These are phyloP conservation scores for Spongilla lacustris DNA, from an alignment of 37 sponge, comb jelly and placozoan genomes.

Conservation along the genomic window DNA sequence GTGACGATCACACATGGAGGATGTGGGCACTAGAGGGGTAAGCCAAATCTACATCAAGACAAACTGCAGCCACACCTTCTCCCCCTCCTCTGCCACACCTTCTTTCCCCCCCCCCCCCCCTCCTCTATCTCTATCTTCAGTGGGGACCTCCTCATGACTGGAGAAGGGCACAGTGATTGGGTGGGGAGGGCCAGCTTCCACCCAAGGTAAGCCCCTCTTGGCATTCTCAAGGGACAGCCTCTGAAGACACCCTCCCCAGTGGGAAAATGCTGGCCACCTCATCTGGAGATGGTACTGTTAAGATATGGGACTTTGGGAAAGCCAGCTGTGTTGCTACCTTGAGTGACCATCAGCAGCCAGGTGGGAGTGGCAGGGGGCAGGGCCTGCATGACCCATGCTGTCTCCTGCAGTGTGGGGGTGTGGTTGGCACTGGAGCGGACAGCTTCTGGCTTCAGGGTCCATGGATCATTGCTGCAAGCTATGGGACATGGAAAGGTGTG, in stretches of 20 bases:
- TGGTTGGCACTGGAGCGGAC: slow-evolving; percentile 83
- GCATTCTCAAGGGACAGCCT: too few relatives aligned
- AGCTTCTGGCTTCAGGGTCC: slow-evolving; percentile 72
- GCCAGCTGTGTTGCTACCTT: slow-evolving; percentile 68
- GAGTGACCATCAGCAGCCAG: slow-evolving; percentile 84
- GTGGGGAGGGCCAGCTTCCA: slow-evolving; percentile 66
- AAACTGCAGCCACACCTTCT: neutral
- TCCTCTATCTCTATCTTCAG: neutral
- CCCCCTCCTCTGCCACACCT: neutral
- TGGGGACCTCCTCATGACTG: slow-evolving; percentile 82
- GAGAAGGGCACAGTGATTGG: slow-evolving; percentile 94
- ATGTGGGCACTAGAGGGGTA: slow-evolving; percentile 87
- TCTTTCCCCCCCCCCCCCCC: neutral
- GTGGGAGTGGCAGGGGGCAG: slow-evolving; percentile 8
- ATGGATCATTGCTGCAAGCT: slow-evolving; percentile 90
- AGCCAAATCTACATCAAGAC: neutral
- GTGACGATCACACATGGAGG: slow-evolving; percentile 96
- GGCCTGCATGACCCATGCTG: neutral
- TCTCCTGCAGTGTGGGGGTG: slow-evolving; percentile 79
- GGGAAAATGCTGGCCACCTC: slow-evolving; percentile 78
- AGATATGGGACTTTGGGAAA: slow-evolving; percentile 87
- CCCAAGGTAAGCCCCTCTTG: slow-evolving; percentile 51
- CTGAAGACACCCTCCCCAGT: slow-evolving; percentile 6
- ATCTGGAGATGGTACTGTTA: slow-evolving; percentile 92
- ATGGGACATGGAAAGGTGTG: slow-evolving; percentile 74